Evolutionary conservation across 1,140 invertebrate genomes (phyloP).

Genomic region (Delia radicum): DNA sequence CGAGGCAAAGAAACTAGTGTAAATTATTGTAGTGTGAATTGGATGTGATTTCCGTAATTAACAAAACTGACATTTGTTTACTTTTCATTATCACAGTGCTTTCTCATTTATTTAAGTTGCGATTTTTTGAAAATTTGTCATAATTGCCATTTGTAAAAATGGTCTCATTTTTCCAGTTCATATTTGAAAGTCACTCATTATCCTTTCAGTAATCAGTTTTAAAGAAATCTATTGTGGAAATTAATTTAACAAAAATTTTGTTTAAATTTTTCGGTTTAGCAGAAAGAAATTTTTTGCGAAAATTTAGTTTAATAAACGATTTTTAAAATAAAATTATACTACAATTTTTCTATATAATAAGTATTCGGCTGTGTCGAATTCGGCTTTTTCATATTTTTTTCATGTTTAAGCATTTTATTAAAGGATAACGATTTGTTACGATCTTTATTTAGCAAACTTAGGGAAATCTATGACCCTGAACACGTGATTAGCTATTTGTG

Average conservation of each 20-base stretch:
- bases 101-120: background rate
- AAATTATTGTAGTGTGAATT: conserved; percentile 39
- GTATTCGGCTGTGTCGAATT: too few species aligned
- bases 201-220: background rate
- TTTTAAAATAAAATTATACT: background rate
- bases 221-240: background rate
- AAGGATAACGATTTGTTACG: too few species aligned
- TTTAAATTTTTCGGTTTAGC: background rate
- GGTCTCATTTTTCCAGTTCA: background rate
- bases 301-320: background rate
- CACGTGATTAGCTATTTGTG: too few species aligned
- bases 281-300: background rate
- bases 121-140: background rate
- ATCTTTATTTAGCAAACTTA: too few species aligned
- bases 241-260: background rate
- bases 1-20: conserved; percentile 99
- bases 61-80: background rate
- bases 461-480: too few species aligned
- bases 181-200: background rate
- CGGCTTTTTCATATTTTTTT: too few species aligned
- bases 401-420: too few species aligned
- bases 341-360: too few species aligned
- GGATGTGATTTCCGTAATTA: background rate
- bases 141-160: background rate
- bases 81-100: background rate